Conservation (phyloP, 2,888 invertebrate species). For the Diarsia dahlii region DNA sequence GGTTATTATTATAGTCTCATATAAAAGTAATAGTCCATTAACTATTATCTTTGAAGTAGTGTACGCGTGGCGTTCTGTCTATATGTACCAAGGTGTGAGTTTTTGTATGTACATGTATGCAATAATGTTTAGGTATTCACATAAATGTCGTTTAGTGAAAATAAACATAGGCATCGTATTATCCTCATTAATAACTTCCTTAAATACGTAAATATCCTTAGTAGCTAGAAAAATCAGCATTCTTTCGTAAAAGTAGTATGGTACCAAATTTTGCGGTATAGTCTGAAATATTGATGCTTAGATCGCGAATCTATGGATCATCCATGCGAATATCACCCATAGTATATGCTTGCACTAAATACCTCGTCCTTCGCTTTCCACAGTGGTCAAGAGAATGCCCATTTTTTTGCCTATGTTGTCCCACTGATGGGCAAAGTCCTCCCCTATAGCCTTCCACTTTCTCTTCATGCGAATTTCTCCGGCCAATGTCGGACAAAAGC, state of each 20-base stretch:
- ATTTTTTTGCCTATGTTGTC: too few species aligned
- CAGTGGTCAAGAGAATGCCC: too few species aligned
- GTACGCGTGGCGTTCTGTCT: too few species aligned
- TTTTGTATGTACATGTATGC: not conserved
- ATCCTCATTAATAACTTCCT: not conserved
- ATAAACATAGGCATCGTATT: not conserved
- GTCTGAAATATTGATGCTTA: not conserved
- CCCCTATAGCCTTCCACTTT: too few species aligned
- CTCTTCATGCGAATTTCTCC: too few species aligned
- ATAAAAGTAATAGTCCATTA: not conserved
- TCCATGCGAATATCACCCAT: not conserved
- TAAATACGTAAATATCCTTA: not conserved
- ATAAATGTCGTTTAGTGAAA: not conserved
- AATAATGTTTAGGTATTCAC: not conserved
- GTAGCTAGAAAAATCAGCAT: not conserved
- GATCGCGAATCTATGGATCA: not conserved
- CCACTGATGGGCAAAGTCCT: too few species aligned
- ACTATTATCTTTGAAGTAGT: not conserved
- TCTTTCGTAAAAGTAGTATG: not conserved
- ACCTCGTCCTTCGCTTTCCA: too few species aligned
- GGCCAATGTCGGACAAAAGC: too few species aligned
- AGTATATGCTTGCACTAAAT: not conserved
- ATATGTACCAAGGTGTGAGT: too few species aligned
- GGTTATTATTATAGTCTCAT: not conserved
- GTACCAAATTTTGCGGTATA: not conserved